Base-by-base conservation (phyloP, 2,888 invertebrate genomes). In the Lampropteryx suffumata region DNA sequence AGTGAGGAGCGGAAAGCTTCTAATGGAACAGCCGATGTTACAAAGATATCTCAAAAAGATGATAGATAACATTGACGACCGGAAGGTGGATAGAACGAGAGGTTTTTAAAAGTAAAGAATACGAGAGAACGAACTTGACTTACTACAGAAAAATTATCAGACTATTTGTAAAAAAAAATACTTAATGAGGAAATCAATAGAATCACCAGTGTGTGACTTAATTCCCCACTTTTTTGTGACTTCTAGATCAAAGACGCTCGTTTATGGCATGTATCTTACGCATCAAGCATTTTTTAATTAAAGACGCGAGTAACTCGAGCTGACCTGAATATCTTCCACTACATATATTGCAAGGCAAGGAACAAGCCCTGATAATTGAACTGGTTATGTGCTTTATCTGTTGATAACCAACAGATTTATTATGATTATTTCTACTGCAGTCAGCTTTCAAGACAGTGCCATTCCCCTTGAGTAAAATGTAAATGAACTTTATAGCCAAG, bases 271-370 rank as follows among this genome's bases (percentile, higher is more conserved):
- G 65, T 49, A 4, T 17, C 3, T 17, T 17, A 4, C 2, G 58
- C 59, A 55, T 61, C 59, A 69, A 68, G 51, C 26, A 60, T 55
- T 65, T 67, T 71, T 72, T 79, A 75, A 81, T 75, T 76, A 67
- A 68, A 62, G 62, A 65, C 61, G 59, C 69, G 59, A 66, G 66
- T 57, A 50, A 54, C 53, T 62, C 61, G 61, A 62, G 57, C 51
- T 66, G 72, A 65, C 76, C 73, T 78, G 70, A 73, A 82, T 81
- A 71, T 69, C 69, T 69, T 67, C 59, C 56, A 65, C 59, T 65
- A 48, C 60, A 47, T 39, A 40, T 51, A 50, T 57, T 9, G 47
- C 55, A 57, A 68, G 58, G 47, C 55, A 57, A 68, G 58, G 61
- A 67, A 69, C 67, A 66, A 61, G 60, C 59, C 57, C 64, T 59